Evolutionary conservation across 2,888 invertebrate genomes (phyloP), one percentile per base, ranked within the genome.

Genomic region (Troglohyphantes excavatus): DNA sequence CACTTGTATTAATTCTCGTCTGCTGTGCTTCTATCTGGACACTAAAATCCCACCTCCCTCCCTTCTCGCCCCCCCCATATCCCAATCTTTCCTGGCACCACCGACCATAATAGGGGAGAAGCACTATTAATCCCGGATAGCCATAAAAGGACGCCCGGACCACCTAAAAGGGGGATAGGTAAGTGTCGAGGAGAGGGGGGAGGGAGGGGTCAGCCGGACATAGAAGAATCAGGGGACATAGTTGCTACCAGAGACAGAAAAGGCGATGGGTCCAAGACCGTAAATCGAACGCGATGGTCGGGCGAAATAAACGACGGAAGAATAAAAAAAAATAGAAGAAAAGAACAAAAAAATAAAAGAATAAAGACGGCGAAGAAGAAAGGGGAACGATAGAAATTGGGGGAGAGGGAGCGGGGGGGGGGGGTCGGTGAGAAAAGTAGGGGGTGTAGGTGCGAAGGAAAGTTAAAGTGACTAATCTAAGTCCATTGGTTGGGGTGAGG

Each of bases 71-170:
- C 72, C 26, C 46, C 73, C 39, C 72, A 27, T 29, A 5, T 19
- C 26, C 26, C 82, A 3, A 19, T 43, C 72, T 19, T 27, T 13
- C 17, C 68, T 17, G 27, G 26, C 70, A 23, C 82, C 82, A 61
- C 86, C 79, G 67, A 70, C 88, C 82, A 89, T 89, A 89, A 89
- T 89, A 89, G 53, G 39, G 82, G 81, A 75, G 88, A 82, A 89
- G 82, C 76, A 76, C 89, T 90, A 90, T 90, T 90, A 90, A 90
- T 90, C 89, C 89, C 70, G 89, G 78, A 78, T 78, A 76, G 72
- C 89, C 89, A 90, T 90, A 90, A 90, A 90, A 90, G 53, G 78
- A 83, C 78, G 63, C 72, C 63, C 65, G 46, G 72, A 33, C 81
- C n/a, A 46, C 23, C 33, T 46, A 68, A 43, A 67, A 43, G 39